Conservation (phyloP, 1,140 invertebrate genomes). For the Atopsyche davidsoni region DNA sequence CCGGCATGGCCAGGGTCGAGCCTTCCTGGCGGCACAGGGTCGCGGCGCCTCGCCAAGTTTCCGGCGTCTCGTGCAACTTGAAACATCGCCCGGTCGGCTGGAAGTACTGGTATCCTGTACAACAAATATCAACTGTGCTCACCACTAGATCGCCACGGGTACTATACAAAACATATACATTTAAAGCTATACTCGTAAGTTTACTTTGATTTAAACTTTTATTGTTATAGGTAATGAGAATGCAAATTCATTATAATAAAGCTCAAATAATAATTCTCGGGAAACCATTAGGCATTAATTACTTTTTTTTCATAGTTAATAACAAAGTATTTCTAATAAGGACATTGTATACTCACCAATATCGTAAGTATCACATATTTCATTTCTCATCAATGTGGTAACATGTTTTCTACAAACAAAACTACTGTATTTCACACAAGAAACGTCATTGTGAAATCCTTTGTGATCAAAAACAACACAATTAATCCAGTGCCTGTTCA, state of each 20-base stretch:
- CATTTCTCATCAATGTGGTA: neutral
- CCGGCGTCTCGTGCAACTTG: constrained; percentile 33
- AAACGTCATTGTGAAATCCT: neutral
- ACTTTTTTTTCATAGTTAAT: no score
- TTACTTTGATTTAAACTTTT: no score
- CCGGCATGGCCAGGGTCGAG: constrained; percentile 32
- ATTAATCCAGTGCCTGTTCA: constrained; percentile 25
- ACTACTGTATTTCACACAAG: neutral
- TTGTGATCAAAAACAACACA: constrained; percentile 33
- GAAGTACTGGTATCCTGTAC: constrained; percentile 33
- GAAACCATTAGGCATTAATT: no score
- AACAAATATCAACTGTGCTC: no score
- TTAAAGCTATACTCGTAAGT: no score
- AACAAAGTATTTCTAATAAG: no score
- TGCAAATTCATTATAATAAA: no score
- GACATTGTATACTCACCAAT: constrained; percentile 4
- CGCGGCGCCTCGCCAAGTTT: constrained; percentile 34
- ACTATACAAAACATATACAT: no score
- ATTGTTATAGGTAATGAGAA: no score
- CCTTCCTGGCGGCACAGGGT: constrained; percentile 33
- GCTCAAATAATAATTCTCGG: no score
- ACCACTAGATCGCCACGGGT: no score
- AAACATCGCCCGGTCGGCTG: constrained; percentile 33
- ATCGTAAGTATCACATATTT: constrained; percentile 10
- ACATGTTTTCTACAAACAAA: constrained; percentile 7